Evolutionary conservation across 2,888 invertebrate genomes (phyloP), one percentile per base, ranked within the genome.

Genomic region (Noctua comes): DNA sequence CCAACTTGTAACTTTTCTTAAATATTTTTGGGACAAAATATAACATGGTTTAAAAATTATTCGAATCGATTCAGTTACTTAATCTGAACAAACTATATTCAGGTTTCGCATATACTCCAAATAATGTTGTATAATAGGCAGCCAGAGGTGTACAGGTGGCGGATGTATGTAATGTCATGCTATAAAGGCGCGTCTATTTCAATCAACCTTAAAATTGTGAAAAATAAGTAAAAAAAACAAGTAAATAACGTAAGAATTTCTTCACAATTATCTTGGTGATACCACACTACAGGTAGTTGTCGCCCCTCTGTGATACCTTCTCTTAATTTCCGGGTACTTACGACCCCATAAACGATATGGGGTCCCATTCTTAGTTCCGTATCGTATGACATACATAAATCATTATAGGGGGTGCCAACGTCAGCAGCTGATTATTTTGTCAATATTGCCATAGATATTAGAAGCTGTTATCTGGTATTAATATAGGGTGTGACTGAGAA

Each of bases 291-390:
- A 81, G 65, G 76, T 73, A 57, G n/a, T 66, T 54, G 16, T 36
- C 36, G 10, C 46, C 48, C 48, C 36, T 51, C 51, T 11, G 48
- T 18, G 82, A 73, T 86, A 82, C 46, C 54, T 69, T 76, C 72
- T 72, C 54, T 82, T 83, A 83, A 83, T 83, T 82, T 83, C 83
- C 83, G 86, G 86, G 62, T 18, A 18, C 54, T 57, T 13, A n/a
- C 69, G 46, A 36, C 31, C 48, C 85, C 62, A 57, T 72, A 68
- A 43, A 57, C 69, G 76, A 59, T 62, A 85, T 73, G 65, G 72
- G 69, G 65, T 46, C 24, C 54, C 31, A 73, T 82, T 76, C 62
- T 66, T 83, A 24, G 59, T 72, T 59, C 48, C 16, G 48, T 76
- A 82, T 82, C 76, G 70, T 43, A 77, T 73, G 54, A 76, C 68